Conservation (phyloP, 2,113 vertebrate species). For the Hassar affinis region DNA sequence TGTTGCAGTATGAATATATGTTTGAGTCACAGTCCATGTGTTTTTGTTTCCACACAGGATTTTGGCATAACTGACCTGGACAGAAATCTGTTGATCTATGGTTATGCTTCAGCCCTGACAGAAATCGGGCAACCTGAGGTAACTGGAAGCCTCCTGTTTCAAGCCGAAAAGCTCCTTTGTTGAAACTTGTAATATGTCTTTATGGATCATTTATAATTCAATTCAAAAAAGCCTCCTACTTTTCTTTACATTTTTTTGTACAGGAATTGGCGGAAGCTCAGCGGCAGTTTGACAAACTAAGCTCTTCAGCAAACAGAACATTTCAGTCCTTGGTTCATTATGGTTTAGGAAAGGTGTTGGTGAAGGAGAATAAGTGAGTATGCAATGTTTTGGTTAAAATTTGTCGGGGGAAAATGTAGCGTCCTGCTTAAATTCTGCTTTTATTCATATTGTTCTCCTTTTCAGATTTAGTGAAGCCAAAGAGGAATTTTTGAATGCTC, state of each 20-base stretch:
- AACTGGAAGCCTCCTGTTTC: constrained; percentile 32
- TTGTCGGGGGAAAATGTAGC: background rate
- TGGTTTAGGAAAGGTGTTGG: constrained; percentile 81
- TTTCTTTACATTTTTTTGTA: background rate
- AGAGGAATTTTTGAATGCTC: constrained; percentile 77
- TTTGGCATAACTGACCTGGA: constrained; percentile 78
- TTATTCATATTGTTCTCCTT: background rate
- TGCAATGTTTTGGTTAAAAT: background rate
- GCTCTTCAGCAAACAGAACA: constrained; percentile 71
- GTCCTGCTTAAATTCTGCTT: background rate
- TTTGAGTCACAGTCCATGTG: background rate
- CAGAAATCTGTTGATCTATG: constrained; percentile 80
- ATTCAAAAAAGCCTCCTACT: background rate
- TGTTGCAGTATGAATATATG: background rate
- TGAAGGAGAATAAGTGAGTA: constrained; percentile 87
- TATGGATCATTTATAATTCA: background rate
- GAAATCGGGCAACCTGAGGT: constrained; percentile 88
- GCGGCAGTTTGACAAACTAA: constrained; percentile 78
- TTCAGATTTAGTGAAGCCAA: constrained; percentile 82
- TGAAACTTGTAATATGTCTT: background rate
- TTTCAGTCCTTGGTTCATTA: constrained; percentile 84
- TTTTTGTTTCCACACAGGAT: constrained; percentile 61
- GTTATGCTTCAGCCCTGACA: constrained; percentile 80
- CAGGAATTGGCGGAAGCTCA: constrained; percentile 85
- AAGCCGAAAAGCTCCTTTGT: background rate